A percentile compares a stretch with the other conserved stretches of the same genome.
Conservation (phyloP, 2,888 invertebrate species). For the Caenorhabditis sinica region DNA sequence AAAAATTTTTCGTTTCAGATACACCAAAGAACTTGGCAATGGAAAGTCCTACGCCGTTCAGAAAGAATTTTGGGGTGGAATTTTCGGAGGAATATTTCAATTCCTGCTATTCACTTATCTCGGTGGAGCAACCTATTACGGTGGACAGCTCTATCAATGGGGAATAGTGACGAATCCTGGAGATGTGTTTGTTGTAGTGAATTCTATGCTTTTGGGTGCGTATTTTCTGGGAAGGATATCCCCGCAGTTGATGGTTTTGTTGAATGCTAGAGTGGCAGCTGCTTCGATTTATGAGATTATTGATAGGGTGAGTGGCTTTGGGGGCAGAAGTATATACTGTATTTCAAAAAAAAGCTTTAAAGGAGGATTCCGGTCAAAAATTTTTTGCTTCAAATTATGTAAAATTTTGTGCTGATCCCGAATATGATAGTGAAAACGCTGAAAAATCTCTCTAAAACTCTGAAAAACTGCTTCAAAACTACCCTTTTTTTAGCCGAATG, state of each 20-base stretch:
- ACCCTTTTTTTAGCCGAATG: too few relatives aligned
- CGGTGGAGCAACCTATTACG: constrained; percentile 73
- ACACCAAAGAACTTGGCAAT: constrained; percentile 65
- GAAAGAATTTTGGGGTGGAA: constrained; percentile 77
- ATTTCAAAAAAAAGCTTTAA: too few relatives aligned
- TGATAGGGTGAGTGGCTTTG: constrained; percentile 69
- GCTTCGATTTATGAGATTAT: constrained; percentile 79
- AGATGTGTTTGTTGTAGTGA: constrained; percentile 78
- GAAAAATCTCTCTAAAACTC: too few relatives aligned
- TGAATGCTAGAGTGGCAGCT: constrained; percentile 81
- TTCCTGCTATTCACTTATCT: constrained; percentile 74
- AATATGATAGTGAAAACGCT: too few relatives aligned
- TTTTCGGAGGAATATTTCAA: constrained; percentile 77
- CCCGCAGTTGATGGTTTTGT: constrained; percentile 79
- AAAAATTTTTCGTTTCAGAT: constrained; percentile 27
- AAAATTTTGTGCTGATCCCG: too few relatives aligned
- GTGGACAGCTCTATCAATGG: constrained; percentile 71
- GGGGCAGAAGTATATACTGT: too few relatives aligned
- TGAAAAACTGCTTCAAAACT: too few relatives aligned
- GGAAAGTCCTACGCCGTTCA: constrained; percentile 70
- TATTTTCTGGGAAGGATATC: constrained; percentile 80
- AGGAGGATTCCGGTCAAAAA: too few relatives aligned
- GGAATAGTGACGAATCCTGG: constrained; percentile 75
- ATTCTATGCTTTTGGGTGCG: constrained; percentile 72
- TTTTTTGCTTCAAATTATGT: too few relatives aligned